These are phyloP conservation scores for Carduelis carduelis DNA, from an alignment of 2,797 vertebrate species.

Conservation along the genomic window DNA sequence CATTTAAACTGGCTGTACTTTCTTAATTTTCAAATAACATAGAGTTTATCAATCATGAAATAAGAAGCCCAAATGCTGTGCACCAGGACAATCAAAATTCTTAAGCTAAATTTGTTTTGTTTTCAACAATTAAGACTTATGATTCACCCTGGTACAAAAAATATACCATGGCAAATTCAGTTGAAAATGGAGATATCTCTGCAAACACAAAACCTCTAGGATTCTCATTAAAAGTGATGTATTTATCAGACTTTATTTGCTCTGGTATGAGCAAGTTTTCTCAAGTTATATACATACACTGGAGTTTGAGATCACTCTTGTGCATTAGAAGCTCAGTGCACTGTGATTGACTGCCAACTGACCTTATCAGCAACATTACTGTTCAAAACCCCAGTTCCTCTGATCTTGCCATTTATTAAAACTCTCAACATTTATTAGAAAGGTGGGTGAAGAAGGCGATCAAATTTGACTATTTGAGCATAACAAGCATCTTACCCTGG, in stretches of 20 bases:
- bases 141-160: neutral
- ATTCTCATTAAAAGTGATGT: neutral
- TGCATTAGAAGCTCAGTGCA: neutral
- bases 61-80: neutral
- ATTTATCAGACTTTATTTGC: neutral
- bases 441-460: fast-evolving
- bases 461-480: neutral
- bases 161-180: neutral
- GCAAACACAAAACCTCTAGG: neutral
- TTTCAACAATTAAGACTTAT: neutral
- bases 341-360: neutral
- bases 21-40: neutral
- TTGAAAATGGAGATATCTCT: neutral
- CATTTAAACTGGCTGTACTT: neutral
- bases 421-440: neutral
- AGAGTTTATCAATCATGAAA: neutral
- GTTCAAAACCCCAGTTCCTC: neutral
- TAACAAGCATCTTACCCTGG: neutral
- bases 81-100: neutral
- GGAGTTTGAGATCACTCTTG: neutral
- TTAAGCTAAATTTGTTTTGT: neutral
- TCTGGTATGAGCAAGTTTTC: neutral
- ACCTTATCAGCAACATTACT: neutral
- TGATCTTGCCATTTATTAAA: neutral
- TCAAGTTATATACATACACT: neutral